A percentile compares a stretch with the other conserved stretches of the same genome.
phyloP scores from a whole-genome alignment of 2,113 vertebrate genomes.

The Numida meleagris region DNA sequence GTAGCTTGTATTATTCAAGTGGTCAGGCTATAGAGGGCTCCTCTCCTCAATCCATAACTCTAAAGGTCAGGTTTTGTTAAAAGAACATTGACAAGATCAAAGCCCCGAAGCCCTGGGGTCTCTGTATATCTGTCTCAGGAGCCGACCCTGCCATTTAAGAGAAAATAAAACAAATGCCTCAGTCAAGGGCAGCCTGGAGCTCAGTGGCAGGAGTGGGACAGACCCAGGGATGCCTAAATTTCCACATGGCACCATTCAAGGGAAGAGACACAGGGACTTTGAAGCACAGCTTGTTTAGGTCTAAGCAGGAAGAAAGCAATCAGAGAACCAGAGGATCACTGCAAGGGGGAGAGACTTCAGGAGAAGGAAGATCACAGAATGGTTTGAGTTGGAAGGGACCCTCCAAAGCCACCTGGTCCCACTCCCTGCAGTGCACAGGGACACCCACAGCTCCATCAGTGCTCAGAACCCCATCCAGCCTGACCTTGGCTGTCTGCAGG shows the following conservation, averaged over 20 bases:
- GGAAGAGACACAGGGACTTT: rapidly evolving
- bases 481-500: no score
- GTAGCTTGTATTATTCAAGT: not conserved
- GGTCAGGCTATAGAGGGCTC: not conserved
- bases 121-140: not conserved
- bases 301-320: not conserved
- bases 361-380: not conserved
- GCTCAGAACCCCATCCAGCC: no score
- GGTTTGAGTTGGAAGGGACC: no score
- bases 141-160: not conserved
- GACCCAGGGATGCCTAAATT: not conserved
- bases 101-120: not conserved
- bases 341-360: not conserved
- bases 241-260: not conserved
- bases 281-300: not conserved
- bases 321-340: rapidly evolving
- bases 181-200: not conserved
- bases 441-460: no score
- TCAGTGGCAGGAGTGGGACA: not conserved
- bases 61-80: not conserved
- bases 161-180: not conserved
- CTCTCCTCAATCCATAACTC: not conserved
- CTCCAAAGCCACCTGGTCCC: no score
- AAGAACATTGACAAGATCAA: not conserved
- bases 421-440: no score